Base-by-base conservation (phyloP, 2,113 vertebrate species). In the Polypterus senegalus region DNA sequence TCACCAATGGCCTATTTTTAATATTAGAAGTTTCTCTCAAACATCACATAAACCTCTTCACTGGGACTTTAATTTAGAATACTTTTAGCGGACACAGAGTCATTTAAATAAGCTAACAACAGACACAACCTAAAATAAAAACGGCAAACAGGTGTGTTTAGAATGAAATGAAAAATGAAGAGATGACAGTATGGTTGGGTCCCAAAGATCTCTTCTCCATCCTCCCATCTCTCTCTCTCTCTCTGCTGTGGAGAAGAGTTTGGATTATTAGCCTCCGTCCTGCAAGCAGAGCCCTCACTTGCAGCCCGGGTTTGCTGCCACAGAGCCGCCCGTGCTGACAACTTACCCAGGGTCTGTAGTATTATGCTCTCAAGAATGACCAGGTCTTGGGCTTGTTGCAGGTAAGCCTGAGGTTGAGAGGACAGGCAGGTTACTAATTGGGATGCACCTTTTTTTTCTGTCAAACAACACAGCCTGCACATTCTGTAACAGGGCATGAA, bases 351-450 rank as follows among this genome's bases (percentile, higher is more conserved):
- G 84, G 95, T 98, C 88, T 98, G 95, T 71, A 98, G 91, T 78
- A 98, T 97, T 80, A 97, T 95, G 86, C 92, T 98, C 92, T 98
- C 95, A 84, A 98, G 88, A 87, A 97, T 97, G 86, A 97, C 93
- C 88, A 98, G 89, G 89, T 98, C 95, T 88, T 98, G 95, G 85
- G 95, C 93, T 92, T 98, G 93, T 75, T 97, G 93, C 84, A 97
- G 86, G 84, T 97, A 98, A 80, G 91, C 91, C 95, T 98, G 87
- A 78, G 86, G 84, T 84, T 82, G 79, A 94, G 84, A 93, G 88
- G 81, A 91, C 80, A 92, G 80, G 84, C 78, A 89, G 71, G 76
- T 96, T 91, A 97, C 84, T 89, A 72, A 82, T 66, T 67, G 75
- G 65, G 83, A 89, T 79, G 75, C 59, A 81, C 73, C 78, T 69